Evolutionary conservation across 2,113 vertebrate species (phyloP).

Genomic region (Ramphastos sulfuratus): DNA sequence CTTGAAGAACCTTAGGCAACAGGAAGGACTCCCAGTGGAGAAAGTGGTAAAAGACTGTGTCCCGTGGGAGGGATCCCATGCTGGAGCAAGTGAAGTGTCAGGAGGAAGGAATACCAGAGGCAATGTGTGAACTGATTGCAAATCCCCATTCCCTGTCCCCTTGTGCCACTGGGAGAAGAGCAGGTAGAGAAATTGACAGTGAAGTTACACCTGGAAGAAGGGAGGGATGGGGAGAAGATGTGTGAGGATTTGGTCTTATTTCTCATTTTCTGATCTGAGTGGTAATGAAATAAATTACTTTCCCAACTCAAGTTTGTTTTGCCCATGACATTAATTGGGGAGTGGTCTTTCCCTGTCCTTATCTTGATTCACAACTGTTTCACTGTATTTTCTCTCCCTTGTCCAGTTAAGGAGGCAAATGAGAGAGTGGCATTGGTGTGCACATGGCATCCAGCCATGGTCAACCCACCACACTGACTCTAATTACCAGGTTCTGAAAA

Average conservation of each 20-base stretch:
- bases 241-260: not conserved
- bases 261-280: not conserved
- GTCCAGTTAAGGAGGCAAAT: not conserved
- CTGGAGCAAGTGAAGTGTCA: not conserved
- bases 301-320: not conserved
- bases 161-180: not conserved
- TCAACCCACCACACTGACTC: not conserved
- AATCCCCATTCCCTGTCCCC: not conserved
- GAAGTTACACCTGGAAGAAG: not conserved
- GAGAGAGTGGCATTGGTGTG: not conserved
- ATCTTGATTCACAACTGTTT: rapidly evolving
- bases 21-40: not conserved
- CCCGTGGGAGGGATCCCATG: rapidly evolving
- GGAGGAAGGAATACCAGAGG: not conserved
- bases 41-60: not conserved
- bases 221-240: not conserved
- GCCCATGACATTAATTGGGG: rapidly evolving
- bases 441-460: not conserved
- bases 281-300: not conserved
- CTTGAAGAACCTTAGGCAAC: rapidly evolving
- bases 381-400: rapidly evolving
- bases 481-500: not conserved
- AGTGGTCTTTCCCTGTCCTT: not conserved
- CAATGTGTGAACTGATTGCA: not conserved
- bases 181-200: not conserved